A percentile compares a stretch with the other conserved stretches of the same genome.
Evolutionary conservation across 2,797 vertebrate genomes (phyloP).

Genomic region (Cynopterus sphinx): DNA sequence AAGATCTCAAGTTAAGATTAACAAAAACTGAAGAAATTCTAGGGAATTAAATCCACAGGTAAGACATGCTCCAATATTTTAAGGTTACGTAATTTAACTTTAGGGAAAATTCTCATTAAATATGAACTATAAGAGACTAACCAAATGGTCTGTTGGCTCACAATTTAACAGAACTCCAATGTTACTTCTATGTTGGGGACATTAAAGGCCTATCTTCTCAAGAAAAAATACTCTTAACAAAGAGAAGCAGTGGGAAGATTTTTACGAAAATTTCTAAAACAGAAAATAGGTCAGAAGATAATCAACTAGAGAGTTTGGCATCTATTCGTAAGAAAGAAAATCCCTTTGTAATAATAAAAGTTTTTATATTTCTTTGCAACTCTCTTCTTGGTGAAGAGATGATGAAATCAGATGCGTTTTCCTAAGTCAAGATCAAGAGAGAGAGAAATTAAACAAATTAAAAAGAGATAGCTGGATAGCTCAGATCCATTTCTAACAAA

Average conservation of each 20-base stretch:
- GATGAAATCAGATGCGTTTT: conserved; percentile 3
- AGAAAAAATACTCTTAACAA: background rate
- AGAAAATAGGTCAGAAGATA: background rate
- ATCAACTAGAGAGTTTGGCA: background rate
- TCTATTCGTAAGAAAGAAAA: background rate
- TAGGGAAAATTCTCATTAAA: conserved; percentile 28
- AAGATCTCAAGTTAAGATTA: background rate
- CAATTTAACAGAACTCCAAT: conserved; percentile 52
- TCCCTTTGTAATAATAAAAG: background rate
- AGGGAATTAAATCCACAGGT: background rate
- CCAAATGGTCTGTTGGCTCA: background rate
- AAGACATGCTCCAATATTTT: background rate
- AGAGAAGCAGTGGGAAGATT: background rate
- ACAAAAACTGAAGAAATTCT: background rate
- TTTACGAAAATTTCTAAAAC: background rate
- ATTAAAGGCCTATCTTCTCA: background rate
- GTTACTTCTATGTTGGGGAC: background rate
- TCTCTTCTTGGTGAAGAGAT: conserved; percentile 20
- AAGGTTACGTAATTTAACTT: conserved; percentile 37
- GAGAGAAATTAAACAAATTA: conserved; percentile 27
- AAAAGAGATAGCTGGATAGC: background rate
- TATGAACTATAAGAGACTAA: background rate
- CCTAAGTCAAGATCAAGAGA: conserved; percentile 19
- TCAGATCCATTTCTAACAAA: background rate
- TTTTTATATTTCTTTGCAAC: background rate